These are phyloP conservation scores for Torymus texanus DNA, from an alignment of 2,888 invertebrate species.

Conservation along the genomic window DNA sequence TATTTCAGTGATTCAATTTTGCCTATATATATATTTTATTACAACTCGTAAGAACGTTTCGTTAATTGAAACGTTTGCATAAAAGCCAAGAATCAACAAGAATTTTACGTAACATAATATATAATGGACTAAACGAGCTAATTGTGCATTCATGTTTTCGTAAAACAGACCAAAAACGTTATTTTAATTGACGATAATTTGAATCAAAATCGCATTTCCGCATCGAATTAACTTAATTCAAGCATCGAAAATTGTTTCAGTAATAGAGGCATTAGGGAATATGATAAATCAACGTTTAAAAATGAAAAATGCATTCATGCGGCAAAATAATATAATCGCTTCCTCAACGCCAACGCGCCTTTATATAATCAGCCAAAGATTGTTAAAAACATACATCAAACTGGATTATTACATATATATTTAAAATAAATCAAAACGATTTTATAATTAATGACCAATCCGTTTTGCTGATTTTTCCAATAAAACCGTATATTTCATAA, in stretches of 20 bases:
- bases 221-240: background rate
- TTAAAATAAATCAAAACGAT: no score
- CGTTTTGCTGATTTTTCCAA: no score
- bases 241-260: constrained; percentile 3
- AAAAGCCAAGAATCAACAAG: background rate
- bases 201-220: constrained; percentile 17
- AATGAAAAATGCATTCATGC: constrained; percentile 36
- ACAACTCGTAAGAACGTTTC: no score
- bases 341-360: constrained; percentile 35
- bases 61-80: no score
- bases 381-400: background rate
- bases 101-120: background rate
- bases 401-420: no score
- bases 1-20: no score
- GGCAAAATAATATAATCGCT: constrained; percentile 33
- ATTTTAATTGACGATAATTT: constrained; percentile 21
- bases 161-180: constrained; percentile 6
- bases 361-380: constrained; percentile 14
- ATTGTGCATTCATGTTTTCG: constrained; percentile 1
- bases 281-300: constrained; percentile 34
- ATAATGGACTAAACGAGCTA: background rate
- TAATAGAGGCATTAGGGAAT: background rate
- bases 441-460: no score
- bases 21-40: no score
- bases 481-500: no score